phyloP scores from a whole-genome alignment of 2,888 invertebrate species.

The Thereva unica region DNA sequence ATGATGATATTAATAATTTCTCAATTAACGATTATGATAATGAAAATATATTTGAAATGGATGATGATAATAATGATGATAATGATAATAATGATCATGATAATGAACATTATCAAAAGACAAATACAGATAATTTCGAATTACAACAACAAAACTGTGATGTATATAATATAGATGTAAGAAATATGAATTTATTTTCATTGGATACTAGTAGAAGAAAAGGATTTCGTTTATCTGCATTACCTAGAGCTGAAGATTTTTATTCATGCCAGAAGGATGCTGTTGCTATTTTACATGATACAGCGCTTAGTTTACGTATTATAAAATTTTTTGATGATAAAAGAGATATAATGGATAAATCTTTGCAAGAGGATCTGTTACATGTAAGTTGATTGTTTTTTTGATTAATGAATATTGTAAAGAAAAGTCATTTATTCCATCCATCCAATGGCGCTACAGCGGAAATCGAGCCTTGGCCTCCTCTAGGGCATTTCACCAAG shows the following conservation, averaged over 20 bases:
- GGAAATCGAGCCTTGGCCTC: too few species aligned
- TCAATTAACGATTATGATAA: constrained; percentile 42
- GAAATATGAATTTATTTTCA: constrained; percentile 87
- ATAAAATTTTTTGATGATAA: constrained; percentile 55
- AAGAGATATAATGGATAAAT: not conserved
- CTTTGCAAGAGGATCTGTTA: constrained; percentile 17
- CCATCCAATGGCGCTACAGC: too few species aligned
- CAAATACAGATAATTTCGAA: not conserved
- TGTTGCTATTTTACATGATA: constrained; percentile 88
- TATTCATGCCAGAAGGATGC: constrained; percentile 76
- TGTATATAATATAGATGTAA: constrained; percentile 70
- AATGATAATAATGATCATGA: constrained; percentile 5
- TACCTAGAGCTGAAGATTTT: constrained; percentile 68
- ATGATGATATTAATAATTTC: constrained; percentile 39
- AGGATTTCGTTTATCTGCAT: constrained; percentile 50
- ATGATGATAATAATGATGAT: constrained; percentile 27
- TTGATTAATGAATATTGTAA: not conserved
- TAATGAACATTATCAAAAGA: constrained; percentile 2
- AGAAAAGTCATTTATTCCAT: not conserved
- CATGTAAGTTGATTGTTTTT: not conserved
- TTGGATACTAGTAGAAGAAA: constrained; percentile 64
- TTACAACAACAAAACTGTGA: constrained; percentile 41
- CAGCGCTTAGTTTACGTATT: constrained; percentile 74
- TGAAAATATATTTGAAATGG: constrained; percentile 34
- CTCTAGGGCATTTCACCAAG: too few species aligned